phyloP scores from a whole-genome alignment of 2,113 vertebrate species.

The Podarcis cretensis region DNA sequence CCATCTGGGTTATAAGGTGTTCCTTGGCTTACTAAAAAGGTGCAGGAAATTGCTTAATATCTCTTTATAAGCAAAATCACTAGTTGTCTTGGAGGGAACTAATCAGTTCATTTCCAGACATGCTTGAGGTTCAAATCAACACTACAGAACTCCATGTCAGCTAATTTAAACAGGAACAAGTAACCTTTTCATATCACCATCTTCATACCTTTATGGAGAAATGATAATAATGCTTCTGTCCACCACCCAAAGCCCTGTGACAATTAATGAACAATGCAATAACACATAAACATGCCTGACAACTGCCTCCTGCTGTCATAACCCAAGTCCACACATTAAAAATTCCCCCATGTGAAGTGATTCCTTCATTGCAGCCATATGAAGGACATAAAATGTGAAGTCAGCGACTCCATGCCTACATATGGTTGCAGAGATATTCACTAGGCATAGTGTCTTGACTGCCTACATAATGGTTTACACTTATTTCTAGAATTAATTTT shows the following conservation, averaged over 20 bases:
- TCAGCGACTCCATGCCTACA: not conserved
- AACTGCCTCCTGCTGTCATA: not conserved
- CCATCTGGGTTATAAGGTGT: slow-evolving; percentile 98
- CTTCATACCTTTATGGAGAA: not conserved
- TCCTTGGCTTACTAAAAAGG: slow-evolving; percentile 98
- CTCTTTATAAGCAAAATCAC: slow-evolving; percentile 9
- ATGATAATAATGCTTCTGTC: not conserved
- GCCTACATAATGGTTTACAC: not conserved
- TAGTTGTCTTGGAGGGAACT: not conserved
- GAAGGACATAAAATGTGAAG: not conserved
- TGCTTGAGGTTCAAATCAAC: not conserved
- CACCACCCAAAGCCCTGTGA: not conserved
- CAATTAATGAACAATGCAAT: not conserved
- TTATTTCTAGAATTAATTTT: not conserved
- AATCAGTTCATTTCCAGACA: slow-evolving; percentile 11
- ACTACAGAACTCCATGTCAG: not conserved
- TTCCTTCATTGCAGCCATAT: not conserved
- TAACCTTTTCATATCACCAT: accelerated
- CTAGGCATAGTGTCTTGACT: not conserved
- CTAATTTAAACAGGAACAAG: accelerated
- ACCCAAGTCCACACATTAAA: not conserved
- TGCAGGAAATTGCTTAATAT: slow-evolving; percentile 65
- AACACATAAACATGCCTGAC: not conserved
- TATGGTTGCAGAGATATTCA: not conserved
- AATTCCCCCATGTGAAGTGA: not conserved